Percentiles rank a stretch among this genome's conserved stretches.
Evolutionary conservation across 37 sponge, comb jelly and placozoan species (phyloP).

Genomic region (Lycopodina hypogea): DNA sequence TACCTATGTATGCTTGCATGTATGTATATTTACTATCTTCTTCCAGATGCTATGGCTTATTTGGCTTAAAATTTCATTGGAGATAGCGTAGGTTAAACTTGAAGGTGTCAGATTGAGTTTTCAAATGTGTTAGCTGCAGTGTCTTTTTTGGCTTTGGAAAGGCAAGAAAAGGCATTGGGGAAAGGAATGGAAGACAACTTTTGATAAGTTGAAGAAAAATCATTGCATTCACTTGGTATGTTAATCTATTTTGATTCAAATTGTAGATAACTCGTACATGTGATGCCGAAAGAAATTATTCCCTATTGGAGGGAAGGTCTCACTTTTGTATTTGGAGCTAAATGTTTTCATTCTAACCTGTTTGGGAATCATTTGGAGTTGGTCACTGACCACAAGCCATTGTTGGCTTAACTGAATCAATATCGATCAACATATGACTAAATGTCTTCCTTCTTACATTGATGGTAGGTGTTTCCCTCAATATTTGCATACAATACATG

Average conservation of each 20-base stretch:
- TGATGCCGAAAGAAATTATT: slow-evolving; percentile 13
- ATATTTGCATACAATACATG: background rate
- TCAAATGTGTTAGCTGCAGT: slow-evolving; percentile 3
- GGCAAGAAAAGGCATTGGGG: slow-evolving; percentile 5
- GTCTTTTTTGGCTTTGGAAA: background rate
- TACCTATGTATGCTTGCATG: too few relatives aligned
- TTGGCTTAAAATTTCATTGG: too few relatives aligned
- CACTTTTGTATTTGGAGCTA: slow-evolving; percentile 10
- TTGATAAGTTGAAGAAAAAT: slow-evolving; percentile 21
- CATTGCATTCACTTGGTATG: background rate
- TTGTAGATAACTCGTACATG: background rate
- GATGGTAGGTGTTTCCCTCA: slow-evolving; percentile 24
- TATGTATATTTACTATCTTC: too few relatives aligned
- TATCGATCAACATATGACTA: slow-evolving; percentile 3
- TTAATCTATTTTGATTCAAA: slow-evolving; percentile 16
- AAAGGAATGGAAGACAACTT: background rate
- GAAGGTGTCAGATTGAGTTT: too few relatives aligned
- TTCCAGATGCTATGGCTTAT: too few relatives aligned
- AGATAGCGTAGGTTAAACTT: too few relatives aligned
- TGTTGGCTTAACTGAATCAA: slow-evolving; percentile 12
- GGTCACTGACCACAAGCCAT: slow-evolving; percentile 46
- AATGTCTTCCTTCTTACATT: slow-evolving; percentile 13
- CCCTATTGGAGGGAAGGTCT: slow-evolving; percentile 23
- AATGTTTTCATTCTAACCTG: background rate
- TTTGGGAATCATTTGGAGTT: slow-evolving; percentile 21